phyloP scores from a whole-genome alignment of 2,888 invertebrate species.

The Melangyna quadrimaculata region DNA sequence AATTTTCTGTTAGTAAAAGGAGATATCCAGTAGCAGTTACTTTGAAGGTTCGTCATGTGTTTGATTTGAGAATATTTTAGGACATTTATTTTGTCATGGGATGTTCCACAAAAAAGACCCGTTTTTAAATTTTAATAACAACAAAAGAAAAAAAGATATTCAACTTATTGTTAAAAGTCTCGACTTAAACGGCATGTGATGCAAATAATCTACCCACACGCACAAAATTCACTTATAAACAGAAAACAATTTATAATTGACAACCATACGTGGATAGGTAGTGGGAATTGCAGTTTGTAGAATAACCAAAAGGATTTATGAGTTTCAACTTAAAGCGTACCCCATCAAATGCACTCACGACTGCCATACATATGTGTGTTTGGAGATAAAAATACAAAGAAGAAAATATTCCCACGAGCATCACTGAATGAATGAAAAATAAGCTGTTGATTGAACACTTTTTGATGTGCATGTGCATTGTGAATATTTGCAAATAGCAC shows the following conservation, averaged over 20 bases:
- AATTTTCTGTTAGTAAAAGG: no score
- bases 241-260: background rate
- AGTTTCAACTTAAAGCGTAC: background rate
- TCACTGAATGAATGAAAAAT: constrained; percentile 5
- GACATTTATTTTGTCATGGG: no score
- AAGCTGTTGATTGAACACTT: constrained; percentile 51
- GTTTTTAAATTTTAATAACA: no score
- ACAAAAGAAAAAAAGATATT: no score
- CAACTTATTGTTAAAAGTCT: no score
- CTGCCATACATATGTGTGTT: constrained; percentile 40
- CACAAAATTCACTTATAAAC: background rate
- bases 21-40: no score
- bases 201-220: background rate
- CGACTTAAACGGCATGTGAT: background rate
- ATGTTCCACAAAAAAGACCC: no score
- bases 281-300: background rate
- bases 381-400: background rate
- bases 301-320: constrained; percentile 6
- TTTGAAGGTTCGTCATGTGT: no score
- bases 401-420: constrained; percentile 56
- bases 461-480: constrained; percentile 13
- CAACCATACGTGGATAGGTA: background rate
- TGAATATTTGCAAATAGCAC: constrained; percentile 1
- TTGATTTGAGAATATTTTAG: no score
- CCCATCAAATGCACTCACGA: constrained; percentile 31